Evolutionary conservation across 2,888 invertebrate species (phyloP).

Genomic region (Leptogaster cylindrica): DNA sequence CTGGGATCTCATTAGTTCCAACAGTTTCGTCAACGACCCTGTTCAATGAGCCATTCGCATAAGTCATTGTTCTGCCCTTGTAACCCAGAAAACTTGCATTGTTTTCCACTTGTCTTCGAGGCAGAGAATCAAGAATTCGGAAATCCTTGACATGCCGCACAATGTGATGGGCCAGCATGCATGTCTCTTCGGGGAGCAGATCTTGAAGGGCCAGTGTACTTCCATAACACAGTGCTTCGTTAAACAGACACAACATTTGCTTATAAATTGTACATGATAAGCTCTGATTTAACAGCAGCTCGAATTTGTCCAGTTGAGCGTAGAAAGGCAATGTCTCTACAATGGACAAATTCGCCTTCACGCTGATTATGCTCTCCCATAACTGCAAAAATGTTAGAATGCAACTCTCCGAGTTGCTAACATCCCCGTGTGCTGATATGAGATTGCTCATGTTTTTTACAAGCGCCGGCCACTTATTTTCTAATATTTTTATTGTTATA

Average conservation of each 20-base stretch:
- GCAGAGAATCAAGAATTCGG: conserved; percentile 66
- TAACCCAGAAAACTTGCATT: conserved; percentile 58
- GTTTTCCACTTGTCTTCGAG: conserved; percentile 59
- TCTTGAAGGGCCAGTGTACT: conserved; percentile 89
- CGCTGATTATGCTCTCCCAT: conserved; percentile 90
- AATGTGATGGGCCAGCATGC: conserved; percentile 82
- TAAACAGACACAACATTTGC: conserved; percentile 82
- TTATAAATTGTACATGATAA: conserved; percentile 85
- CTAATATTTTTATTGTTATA: conserved; percentile 82
- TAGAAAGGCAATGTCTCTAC: conserved; percentile 89
- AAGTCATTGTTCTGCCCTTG: conserved; percentile 54
- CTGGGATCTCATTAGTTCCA: conserved; percentile 49
- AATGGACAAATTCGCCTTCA: conserved; percentile 87
- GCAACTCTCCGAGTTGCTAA: conserved; percentile 69
- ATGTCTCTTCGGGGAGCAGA: conserved; percentile 85
- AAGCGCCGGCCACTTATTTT: conserved; percentile 83
- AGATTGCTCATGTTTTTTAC: conserved; percentile 70
- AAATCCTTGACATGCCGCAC: conserved; percentile 86
- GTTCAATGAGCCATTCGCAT: conserved; percentile 46
- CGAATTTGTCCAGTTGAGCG: conserved; percentile 81
- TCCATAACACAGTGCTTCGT: conserved; percentile 90
- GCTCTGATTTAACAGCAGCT: conserved; percentile 71
- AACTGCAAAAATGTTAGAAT: conserved; percentile 81
- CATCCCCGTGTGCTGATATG: conserved; percentile 53
- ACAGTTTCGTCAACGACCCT: neutral